Base-by-base conservation (phyloP, 2,888 invertebrate species). In the Baccha elongata region DNA sequence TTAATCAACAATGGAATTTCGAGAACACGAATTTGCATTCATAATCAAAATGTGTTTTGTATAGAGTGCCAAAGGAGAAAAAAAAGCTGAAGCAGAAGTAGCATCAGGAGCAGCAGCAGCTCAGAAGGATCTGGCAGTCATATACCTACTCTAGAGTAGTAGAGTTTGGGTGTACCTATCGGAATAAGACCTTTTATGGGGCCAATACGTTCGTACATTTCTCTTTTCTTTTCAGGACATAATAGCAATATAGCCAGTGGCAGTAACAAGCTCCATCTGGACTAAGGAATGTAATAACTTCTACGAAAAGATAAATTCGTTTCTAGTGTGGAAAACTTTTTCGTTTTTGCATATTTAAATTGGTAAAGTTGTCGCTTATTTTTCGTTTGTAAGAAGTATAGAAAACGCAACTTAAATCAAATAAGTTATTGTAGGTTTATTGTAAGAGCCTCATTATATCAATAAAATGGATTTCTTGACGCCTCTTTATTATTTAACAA, bases 21-120 rank as follows among this genome's bases (percentile, higher is more conserved):
- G 78, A 83, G 83, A 53, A 78, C 83, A 72, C 72, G 64, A 83
- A 83, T 83, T 83, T 83, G 72, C 78, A 83, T 83, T 83, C 78
- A 83, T 83, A 83, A 83, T 78, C 78, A 55, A 65, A 72, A 52
- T 73, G 37, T 76, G 67, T 62, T 55, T 48, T 26, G 17, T 44
- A 62, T 46, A 52, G 26, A 50, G 58, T 65, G 69, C 15, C 35
- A 55, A 55, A n/a, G n/a, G 26, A 52, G 37, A 62, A 17, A 32
- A 21, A 37, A 37, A 60, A 48, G 32, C 6, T 11, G 13, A 11
- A 42, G 35, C 3, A n/a, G n/a, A 6, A 35, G 35, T 8, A 10
- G 35, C n/a, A n/a, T n/a, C n/a, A n/a, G n/a, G n/a, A 40, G 58
- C 23, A 55, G 13, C 32, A 55, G n/a, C 13, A 58, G 13, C 26